A percentile compares a stretch with the other conserved stretches of the same genome.
Evolutionary conservation across 1,140 invertebrate species (phyloP).

Genomic region (Bombus pascuorum): DNA sequence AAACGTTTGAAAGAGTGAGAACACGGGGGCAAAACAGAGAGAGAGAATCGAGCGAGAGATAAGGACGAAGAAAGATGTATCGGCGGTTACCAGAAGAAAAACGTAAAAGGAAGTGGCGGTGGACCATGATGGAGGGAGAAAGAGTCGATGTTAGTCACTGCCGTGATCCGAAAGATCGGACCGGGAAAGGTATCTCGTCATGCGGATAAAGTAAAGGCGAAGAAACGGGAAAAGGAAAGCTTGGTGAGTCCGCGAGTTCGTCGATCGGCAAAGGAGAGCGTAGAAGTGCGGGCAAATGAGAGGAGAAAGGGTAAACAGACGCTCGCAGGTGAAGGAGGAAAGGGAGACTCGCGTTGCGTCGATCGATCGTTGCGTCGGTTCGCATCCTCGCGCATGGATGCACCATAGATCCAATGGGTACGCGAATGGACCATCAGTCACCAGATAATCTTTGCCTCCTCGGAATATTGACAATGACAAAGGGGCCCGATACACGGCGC

Average conservation of each 20-base stretch:
- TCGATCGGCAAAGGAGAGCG: neutral
- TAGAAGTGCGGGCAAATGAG: neutral
- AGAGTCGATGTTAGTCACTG: slow-evolving; percentile 2
- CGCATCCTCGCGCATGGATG: slow-evolving; percentile 54
- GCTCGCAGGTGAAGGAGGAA: neutral
- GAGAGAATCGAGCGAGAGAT: slow-evolving; percentile 15
- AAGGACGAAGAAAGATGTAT: slow-evolving; percentile 23
- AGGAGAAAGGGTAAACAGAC: slow-evolving; percentile 25
- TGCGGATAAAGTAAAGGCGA: slow-evolving; percentile 27
- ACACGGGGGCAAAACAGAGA: slow-evolving; percentile 1
- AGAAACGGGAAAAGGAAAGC: slow-evolving; percentile 49
- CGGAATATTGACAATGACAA: slow-evolving; percentile 74
- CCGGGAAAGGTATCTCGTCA: slow-evolving; percentile 14
- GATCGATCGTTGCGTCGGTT: slow-evolving; percentile 52
- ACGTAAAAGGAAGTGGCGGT: slow-evolving; percentile 20
- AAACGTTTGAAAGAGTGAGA: slow-evolving; percentile 1
- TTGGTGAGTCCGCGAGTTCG: neutral
- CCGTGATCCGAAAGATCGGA: slow-evolving; percentile 15
- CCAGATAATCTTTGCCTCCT: slow-evolving; percentile 71
- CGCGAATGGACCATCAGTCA: slow-evolving; percentile 73
- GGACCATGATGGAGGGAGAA: neutral
- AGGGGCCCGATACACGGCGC: slow-evolving; percentile 61
- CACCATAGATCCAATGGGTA: slow-evolving; percentile 64
- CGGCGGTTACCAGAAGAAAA: slow-evolving; percentile 29
- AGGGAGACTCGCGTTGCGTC: slow-evolving; percentile 24